phyloP scores from a whole-genome alignment of 2,113 vertebrate species.

The Paradisaea rubra region DNA sequence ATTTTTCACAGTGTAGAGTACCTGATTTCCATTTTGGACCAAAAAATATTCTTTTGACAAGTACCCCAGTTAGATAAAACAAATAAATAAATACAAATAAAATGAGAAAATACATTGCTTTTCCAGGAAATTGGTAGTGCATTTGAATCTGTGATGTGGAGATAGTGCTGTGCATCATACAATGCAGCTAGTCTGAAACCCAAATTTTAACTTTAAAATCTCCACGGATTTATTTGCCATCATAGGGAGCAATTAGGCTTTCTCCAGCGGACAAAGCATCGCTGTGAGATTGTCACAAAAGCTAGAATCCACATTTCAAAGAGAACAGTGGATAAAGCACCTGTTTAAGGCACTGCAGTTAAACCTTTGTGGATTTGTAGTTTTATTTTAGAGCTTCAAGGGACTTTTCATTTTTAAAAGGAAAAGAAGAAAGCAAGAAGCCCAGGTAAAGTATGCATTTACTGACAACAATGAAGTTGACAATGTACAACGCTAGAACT shows the following conservation, averaged over 20 bases:
- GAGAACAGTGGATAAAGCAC: constrained; percentile 4
- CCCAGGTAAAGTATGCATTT: neutral
- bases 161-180: neutral
- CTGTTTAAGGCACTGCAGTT: neutral
- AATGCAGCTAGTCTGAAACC: constrained; percentile 15
- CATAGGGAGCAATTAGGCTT: constrained; percentile 58
- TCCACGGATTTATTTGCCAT: constrained; percentile 42
- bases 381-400: constrained; percentile 41
- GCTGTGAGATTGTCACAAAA: neutral
- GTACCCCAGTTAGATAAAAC: neutral
- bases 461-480: constrained; percentile 18
- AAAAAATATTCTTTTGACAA: neutral
- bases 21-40: neutral
- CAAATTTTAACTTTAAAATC: constrained; percentile 50
- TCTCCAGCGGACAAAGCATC: constrained; percentile 42
- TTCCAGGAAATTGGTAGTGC: neutral
- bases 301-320: constrained; percentile 1
- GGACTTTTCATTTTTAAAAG: constrained; percentile 44
- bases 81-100: neutral
- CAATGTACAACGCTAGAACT: neutral
- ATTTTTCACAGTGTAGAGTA: neutral
- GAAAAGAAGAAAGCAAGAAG: constrained; percentile 44
- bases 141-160: neutral
- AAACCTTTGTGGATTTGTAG: constrained; percentile 32
- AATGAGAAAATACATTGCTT: neutral